Evolutionary conservation across 2,888 invertebrate genomes (phyloP).

Genomic region (Epistrophe eligans): DNA sequence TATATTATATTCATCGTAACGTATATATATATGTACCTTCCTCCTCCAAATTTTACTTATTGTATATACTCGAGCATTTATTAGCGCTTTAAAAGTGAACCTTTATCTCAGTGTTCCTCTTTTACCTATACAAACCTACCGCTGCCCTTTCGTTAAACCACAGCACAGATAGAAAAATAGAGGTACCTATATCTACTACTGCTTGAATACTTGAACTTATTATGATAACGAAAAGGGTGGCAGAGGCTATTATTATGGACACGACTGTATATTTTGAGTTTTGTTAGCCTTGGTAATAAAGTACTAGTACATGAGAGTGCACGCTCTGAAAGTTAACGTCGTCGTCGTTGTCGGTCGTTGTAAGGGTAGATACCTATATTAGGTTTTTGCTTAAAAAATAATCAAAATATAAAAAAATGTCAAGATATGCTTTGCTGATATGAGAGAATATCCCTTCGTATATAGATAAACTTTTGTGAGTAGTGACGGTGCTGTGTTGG

Average conservation of each 20-base stretch:
- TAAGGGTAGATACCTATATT: not conserved
- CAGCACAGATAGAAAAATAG: not conserved
- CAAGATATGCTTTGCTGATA: conserved; percentile 3
- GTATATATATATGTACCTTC: not conserved
- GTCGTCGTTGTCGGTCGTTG: conserved; percentile 1
- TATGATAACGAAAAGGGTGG: conserved; percentile 31
- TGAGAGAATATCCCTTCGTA: not conserved
- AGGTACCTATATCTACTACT: not conserved
- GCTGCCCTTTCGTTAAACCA: conserved; percentile 3
- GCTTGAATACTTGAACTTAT: conserved; percentile 35
- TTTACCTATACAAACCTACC: not conserved
- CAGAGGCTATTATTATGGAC: conserved; percentile 28
- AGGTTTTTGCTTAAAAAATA: conserved; percentile 15
- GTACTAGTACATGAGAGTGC: conserved; percentile 21
- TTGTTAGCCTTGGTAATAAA: conserved; percentile 21
- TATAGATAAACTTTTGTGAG: conserved; percentile 5
- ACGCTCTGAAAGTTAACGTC: conserved; percentile 36
- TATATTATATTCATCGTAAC: conserved; percentile 3
- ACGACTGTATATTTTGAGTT: conserved; percentile 26
- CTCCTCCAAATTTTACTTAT: conserved; percentile 36
- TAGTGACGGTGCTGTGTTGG: not conserved
- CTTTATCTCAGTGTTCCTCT: conserved; percentile 17
- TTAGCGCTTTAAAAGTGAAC: conserved; percentile 55
- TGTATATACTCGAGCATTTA: conserved; percentile 57
- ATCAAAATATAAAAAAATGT: not conserved